Evolutionary conservation across 2,797 vertebrate genomes (phyloP), one percentile per base, ranked within the genome.

Genomic region (Lacerta bilineata): DNA sequence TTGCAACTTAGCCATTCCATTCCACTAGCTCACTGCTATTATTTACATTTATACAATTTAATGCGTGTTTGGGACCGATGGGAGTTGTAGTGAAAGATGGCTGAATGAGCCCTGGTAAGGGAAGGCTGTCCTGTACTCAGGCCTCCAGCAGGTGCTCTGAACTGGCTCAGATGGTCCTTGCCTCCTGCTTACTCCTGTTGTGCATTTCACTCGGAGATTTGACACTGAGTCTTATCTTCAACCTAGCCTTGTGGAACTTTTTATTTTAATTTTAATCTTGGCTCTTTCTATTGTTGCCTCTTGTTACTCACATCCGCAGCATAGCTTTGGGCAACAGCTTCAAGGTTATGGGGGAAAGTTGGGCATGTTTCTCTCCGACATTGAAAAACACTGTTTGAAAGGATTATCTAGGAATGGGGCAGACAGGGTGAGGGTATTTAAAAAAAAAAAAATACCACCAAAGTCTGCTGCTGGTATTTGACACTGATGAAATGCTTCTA

Each of bases 351-450:
- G 43, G 68, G 8, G 2, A 0, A 23, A 33, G 81, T 66, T 23
- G 3, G 46, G n/a, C 43, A 83, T 43, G 25, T 83, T 72, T 55
- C 20, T 33, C 29, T 25, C 20, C 15, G 68, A 10, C 18, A 33
- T 71, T 72, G 46, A 83, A 83, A 83, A 72, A 50, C 29, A 36
- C 10, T n/a, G 6, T 55, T 83, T 72, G n/a, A 83, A 83, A 69
- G 29, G 68, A 72, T 36, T n/a, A 83, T 36, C 11, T 17, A 33
- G 66, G 43, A 72, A 43, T 20, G 20, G 55, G 82, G 41, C 41
- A 83, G 29, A 83, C 23, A 61, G 18, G n/a, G 55, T 33, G n/a
- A 80, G 55, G 64, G 66, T n/a, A 46, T 13, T 46, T 9, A 46
- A 46, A 39, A 46, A 25, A 64, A 83, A n/a, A 69, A 46, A 25